Percentiles rank a stretch among this genome's conserved stretches.
Evolutionary conservation across 2,113 vertebrate species (phyloP).

Genomic region (Limanda limanda): DNA sequence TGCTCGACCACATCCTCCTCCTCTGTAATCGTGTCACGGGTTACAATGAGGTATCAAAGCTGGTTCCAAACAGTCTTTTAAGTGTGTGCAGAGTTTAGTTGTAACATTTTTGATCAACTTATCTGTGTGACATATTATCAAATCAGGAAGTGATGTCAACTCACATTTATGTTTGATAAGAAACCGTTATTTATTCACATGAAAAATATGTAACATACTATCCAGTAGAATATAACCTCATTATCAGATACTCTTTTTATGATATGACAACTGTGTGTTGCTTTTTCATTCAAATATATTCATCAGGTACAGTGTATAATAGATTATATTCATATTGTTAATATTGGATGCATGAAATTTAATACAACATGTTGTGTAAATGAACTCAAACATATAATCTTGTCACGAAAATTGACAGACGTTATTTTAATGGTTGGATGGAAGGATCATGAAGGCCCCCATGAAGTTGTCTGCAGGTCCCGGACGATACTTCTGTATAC

Average conservation of each 20-base stretch:
- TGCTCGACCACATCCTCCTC: slow-evolving; percentile 60
- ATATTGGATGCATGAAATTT: slow-evolving; percentile 24
- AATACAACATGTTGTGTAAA: slow-evolving; percentile 19
- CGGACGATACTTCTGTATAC: neutral
- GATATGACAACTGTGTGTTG: slow-evolving; percentile 33
- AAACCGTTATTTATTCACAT: slow-evolving; percentile 50
- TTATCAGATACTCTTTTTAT: slow-evolving; percentile 71
- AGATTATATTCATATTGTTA: slow-evolving; percentile 10
- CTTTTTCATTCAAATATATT: slow-evolving; percentile 34
- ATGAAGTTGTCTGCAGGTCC: slow-evolving; percentile 66
- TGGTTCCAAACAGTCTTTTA: neutral
- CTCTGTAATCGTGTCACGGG: neutral
- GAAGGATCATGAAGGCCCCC: slow-evolving; percentile 77
- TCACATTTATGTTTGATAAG: slow-evolving; percentile 13
- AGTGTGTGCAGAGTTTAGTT: slow-evolving; percentile 5
- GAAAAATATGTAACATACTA: slow-evolving; percentile 33
- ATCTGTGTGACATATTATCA: neutral
- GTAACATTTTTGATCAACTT: neutral
- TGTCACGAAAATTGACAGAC: neutral
- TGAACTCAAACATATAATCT: slow-evolving; percentile 9
- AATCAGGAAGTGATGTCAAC: neutral
- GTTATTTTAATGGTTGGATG: neutral
- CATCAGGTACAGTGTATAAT: slow-evolving; percentile 16
- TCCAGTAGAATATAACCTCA: slow-evolving; percentile 50
- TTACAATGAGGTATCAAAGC: neutral